These are phyloP conservation scores for Lasiurus borealis DNA, from an alignment of 2,113 vertebrate genomes.

Conservation along the genomic window DNA sequence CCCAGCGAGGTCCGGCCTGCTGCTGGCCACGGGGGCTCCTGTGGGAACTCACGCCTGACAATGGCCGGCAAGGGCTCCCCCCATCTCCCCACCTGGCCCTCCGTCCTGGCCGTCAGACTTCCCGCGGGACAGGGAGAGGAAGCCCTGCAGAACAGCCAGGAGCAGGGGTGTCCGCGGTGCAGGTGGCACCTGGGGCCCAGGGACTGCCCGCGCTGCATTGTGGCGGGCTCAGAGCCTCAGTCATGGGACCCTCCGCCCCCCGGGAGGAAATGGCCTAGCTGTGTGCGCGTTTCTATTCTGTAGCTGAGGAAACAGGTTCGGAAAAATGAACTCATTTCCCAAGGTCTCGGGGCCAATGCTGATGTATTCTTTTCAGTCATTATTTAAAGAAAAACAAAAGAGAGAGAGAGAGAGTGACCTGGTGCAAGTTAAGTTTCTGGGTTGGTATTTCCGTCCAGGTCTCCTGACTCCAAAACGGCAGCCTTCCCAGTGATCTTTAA, in stretches of 20 bases:
- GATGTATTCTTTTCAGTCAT: background rate
- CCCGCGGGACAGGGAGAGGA: background rate
- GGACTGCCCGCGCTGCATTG: background rate
- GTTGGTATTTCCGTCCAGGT: background rate
- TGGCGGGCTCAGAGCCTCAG: background rate
- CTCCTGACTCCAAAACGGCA: background rate
- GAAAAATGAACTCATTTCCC: background rate
- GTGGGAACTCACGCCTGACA: fast-evolving
- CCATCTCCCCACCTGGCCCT: too few relatives aligned
- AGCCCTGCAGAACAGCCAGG: background rate
- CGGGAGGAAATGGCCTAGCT: background rate
- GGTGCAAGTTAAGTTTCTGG: background rate
- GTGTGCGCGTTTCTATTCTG: background rate
- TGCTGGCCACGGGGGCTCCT: background rate
- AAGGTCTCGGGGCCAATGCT: background rate
- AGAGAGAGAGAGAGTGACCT: background rate
- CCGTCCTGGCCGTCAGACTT: too few relatives aligned
- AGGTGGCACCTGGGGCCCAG: background rate
- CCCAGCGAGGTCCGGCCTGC: background rate
- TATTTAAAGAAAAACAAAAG: background rate
- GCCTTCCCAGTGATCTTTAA: background rate
- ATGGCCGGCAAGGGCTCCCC: too few relatives aligned
- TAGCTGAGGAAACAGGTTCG: background rate
- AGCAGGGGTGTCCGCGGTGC: background rate
- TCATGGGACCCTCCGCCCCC: background rate